Evolutionary conservation across 2,113 vertebrate species (phyloP).

Genomic region (Callospermophilus lateralis): DNA sequence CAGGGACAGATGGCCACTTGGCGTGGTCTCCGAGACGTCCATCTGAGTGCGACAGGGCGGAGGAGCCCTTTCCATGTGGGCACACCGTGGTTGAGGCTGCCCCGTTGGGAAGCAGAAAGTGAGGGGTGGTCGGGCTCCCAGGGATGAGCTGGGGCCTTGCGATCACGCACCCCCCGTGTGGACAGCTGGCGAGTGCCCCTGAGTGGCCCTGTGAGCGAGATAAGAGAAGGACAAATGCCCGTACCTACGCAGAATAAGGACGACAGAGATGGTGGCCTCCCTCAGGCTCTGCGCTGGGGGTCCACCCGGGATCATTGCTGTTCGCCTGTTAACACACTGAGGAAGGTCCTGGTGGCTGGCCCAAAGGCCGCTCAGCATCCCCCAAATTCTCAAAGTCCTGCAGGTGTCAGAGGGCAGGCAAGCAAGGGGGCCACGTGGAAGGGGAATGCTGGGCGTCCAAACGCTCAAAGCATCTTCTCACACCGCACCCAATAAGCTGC

Average conservation of each 20-base stretch:
- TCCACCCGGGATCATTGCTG: too few species aligned
- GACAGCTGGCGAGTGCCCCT: too few species aligned
- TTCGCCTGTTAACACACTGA: neutral
- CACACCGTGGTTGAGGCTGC: too few species aligned
- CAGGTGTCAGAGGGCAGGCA: too few species aligned
- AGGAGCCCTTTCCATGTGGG: rapidly evolving
- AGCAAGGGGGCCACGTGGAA: rapidly evolving
- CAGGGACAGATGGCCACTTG: rapidly evolving
- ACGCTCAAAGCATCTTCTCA: neutral
- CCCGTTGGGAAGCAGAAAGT: neutral
- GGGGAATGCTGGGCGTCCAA: rapidly evolving
- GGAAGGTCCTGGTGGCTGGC: neutral
- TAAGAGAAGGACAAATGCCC: neutral
- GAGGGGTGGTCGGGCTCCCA: rapidly evolving
- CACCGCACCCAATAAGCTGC: rapidly evolving
- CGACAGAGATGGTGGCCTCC: rapidly evolving
- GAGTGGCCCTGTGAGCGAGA: rapidly evolving
- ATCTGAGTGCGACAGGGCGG: neutral
- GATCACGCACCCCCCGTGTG: rapidly evolving
- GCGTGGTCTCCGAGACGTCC: neutral
- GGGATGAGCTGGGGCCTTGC: neutral
- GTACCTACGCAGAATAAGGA: neutral
- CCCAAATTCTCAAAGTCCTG: neutral
- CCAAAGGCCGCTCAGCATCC: neutral
- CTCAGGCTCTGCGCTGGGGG: rapidly evolving